phyloP scores from a whole-genome alignment of 2,113 vertebrate species.

The Thunnus maccoyii region DNA sequence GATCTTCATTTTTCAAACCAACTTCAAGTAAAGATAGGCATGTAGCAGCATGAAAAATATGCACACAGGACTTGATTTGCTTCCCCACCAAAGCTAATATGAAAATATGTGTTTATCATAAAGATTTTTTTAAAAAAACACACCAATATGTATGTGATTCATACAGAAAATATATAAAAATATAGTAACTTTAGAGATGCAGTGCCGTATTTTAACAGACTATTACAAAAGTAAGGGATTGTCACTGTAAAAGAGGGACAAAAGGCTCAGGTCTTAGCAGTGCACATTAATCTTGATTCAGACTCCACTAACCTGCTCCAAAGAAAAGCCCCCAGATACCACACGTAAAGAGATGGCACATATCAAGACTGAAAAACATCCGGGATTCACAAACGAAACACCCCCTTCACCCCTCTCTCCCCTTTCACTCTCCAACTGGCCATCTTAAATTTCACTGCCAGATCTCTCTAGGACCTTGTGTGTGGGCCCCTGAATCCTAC shows the following conservation, averaged over 20 bases:
- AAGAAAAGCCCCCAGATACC: constrained; percentile 40
- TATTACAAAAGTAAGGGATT: neutral
- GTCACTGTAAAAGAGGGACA: neutral
- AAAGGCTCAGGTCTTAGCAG: neutral
- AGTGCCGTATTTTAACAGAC: neutral
- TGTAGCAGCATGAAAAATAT: constrained; percentile 87
- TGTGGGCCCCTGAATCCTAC: constrained; percentile 81
- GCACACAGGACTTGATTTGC: constrained; percentile 78
- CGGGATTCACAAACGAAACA: constrained; percentile 73
- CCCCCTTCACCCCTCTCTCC: constrained; percentile 29
- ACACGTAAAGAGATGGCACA: constrained; percentile 63
- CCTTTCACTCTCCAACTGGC: constrained; percentile 64
- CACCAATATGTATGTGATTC: neutral
- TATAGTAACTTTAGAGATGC: neutral
- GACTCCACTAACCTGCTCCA: constrained; percentile 63
- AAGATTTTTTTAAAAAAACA: constrained; percentile 5
- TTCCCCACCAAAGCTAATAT: constrained; percentile 63
- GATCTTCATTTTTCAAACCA: constrained; percentile 76
- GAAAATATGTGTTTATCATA: constrained; percentile 20
- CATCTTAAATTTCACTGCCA: constrained; percentile 85
- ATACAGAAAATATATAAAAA: neutral
- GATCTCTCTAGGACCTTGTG: constrained; percentile 77
- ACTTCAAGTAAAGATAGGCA: constrained; percentile 78
- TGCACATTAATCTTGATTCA: constrained; percentile 63
- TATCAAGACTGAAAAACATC: constrained; percentile 74